Base-by-base conservation (phyloP, 2,888 invertebrate genomes). In the Helleia helle region DNA sequence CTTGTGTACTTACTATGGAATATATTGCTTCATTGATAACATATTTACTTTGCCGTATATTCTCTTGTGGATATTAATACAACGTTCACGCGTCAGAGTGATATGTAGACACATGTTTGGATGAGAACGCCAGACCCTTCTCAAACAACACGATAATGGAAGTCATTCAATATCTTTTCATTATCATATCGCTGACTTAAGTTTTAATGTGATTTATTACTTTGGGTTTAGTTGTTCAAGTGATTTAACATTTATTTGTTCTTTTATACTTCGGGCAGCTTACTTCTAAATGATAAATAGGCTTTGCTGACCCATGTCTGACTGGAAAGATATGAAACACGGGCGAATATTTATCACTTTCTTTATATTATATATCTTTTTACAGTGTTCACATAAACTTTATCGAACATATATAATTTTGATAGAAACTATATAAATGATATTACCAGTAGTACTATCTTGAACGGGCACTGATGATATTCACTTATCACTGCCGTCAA, bases 151-250 rank as follows among this genome's bases (percentile, higher is more conserved):
- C 50, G 53, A 61, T 65, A 68, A 70, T 70, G 62, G 65, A 62
- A 47, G 66, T 58, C 51, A 71, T 58, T 56, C 50, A 62, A 70
- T 68, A 69, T 62, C 61, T 59, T 55, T 39, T 39, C 46, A 56
- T 22, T 22, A 22, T 5, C 22, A 22, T 22, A n/a, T n/a, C n/a
- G 22, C 22, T 5, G 22, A 8, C 22, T 6, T 22, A 22, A 7
- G 22, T 22, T 22, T 22, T 22, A 55, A 47, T 47, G 44, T 44
- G 50, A 18, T 36, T 36, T 36, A 18, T 22, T 48, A 41, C 48
- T 49, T 48, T 48, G 49, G 50, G 41, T 45, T 49, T 47, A 40
- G 42, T 51, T n/a, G n/a, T 43, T 46, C 36, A 38, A 34, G 44
- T 49, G 36, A 44, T 47, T 41, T 48, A 40, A 42, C 40, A 29